Evolutionary conservation across 2,797 vertebrate species (phyloP), one percentile per base, ranked within the genome.

Genomic region (Epinephelus awoara): DNA sequence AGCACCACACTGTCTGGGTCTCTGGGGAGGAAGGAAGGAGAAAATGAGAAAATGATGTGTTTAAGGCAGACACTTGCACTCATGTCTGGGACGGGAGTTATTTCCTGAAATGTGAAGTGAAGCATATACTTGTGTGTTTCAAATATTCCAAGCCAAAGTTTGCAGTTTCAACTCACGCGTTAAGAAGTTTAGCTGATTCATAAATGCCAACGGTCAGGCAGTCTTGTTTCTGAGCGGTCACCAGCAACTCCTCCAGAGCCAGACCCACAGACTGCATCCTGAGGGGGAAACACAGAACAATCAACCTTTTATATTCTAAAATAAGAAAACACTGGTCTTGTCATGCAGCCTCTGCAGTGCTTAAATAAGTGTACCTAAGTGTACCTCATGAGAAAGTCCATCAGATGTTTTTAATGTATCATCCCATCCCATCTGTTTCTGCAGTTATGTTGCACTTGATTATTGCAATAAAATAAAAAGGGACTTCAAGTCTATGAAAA

Each of bases 1-100:
- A 99, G 90, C 2, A 97, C 97, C 77, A 98, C 97, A 2, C 96
- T 96, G 93, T 99, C 98, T 0, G 97, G 97, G 85, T 99, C 98
- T 19, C 97, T 99, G 91, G 19, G 71, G 64, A 58, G 34, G 5
- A 40, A n/a, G 40, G 40, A 10, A 42, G 40, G 51, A 54, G 29
- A 34, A 54, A 61, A n/a, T 5, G 2, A 52, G 34, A 57, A 40
- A 5, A 23, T 2, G 6, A 29, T 34, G 25, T 49, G 34, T 23
- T 69, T 27, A 1, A 21, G 40, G 9, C 2, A 44, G 38, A 21
- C 25, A 58, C 50, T 8, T 23, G 40, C 15, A 54, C 18, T 68
- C 6, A 42, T 51, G 58, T 52, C 38, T 57, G 23, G 7, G 17
- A 54, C 4, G 2, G 11, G 42, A 51, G 29, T 40, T 49, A n/a